These are phyloP conservation scores for Polydrusus pterygomalis DNA, from an alignment of 2,888 invertebrate genomes.

Conservation along the genomic window DNA sequence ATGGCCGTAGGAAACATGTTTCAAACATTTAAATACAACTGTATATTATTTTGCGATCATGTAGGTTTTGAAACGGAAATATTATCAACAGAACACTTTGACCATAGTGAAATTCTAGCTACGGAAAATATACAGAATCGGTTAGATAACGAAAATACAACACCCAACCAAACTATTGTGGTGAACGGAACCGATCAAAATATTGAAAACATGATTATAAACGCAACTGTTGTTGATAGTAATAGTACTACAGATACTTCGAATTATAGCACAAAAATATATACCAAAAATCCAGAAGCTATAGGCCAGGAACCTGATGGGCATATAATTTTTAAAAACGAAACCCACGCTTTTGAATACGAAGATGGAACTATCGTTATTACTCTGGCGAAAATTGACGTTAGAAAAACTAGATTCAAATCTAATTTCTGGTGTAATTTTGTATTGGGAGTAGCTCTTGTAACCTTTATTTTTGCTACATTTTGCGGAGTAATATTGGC, in stretches of 20 bases:
- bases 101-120: constrained; percentile 24
- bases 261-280: not conserved
- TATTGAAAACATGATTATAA: not conserved
- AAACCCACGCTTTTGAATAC: constrained; percentile 40
- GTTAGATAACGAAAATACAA: not conserved
- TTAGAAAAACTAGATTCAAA: constrained; percentile 58
- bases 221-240: not conserved
- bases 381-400: constrained; percentile 39
- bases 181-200: not conserved
- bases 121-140: constrained; percentile 7
- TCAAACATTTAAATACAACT: constrained; percentile 62
- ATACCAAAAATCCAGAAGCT: not conserved
- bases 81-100: constrained; percentile 20
- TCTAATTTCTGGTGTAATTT: constrained; percentile 59
- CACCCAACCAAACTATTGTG: not conserved
- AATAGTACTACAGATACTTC: constrained; percentile 3
- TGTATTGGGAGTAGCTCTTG: constrained; percentile 61
- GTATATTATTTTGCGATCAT: constrained; percentile 60
- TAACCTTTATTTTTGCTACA: constrained; percentile 61
- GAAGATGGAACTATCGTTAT: constrained; percentile 30
- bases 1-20: constrained; percentile 59
- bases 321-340: constrained; percentile 42
- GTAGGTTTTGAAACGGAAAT: constrained; percentile 42
- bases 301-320: constrained; percentile 2
- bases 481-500: constrained; percentile 62